phyloP scores from a whole-genome alignment of 1,140 invertebrate species.

The Brevipalpus yothersi region DNA sequence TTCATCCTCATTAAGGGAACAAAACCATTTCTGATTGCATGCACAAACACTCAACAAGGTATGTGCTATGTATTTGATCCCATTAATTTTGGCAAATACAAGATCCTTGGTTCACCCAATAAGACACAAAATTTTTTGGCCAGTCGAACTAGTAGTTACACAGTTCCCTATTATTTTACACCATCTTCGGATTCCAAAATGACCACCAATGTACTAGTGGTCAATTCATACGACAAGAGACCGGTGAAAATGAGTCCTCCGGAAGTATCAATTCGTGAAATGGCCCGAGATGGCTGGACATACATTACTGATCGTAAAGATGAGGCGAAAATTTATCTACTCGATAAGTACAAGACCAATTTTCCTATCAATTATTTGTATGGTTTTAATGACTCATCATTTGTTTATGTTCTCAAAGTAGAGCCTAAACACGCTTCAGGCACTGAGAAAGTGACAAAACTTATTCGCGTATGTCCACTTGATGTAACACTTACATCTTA shows the following conservation, averaged over 20 bases:
- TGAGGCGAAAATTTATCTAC: not conserved
- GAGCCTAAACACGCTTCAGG: not conserved
- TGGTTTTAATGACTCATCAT: constrained; percentile 14
- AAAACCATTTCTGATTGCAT: not conserved
- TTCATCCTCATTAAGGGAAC: not conserved
- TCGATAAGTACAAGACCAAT: not conserved
- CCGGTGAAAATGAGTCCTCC: constrained; percentile 4
- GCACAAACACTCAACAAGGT: not conserved
- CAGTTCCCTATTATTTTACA: not conserved
- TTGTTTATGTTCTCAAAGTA: constrained; percentile 14
- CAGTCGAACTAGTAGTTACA: not conserved
- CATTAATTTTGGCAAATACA: not conserved
- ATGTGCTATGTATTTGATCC: not conserved
- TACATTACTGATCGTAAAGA: not conserved
- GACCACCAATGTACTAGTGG: constrained; percentile 6
- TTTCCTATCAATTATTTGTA: constrained; percentile 14
- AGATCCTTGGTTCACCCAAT: not conserved
- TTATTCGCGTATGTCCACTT: not conserved
- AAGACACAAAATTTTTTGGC: not conserved
- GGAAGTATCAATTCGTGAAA: constrained; percentile 7
- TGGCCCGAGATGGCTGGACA: not conserved
- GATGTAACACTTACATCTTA: not conserved
- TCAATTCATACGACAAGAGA: constrained; percentile 9
- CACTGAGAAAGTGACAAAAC: not conserved
- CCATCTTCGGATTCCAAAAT: not conserved